phyloP scores from a whole-genome alignment of 2,113 vertebrate genomes.

The Crotalus helleri region DNA sequence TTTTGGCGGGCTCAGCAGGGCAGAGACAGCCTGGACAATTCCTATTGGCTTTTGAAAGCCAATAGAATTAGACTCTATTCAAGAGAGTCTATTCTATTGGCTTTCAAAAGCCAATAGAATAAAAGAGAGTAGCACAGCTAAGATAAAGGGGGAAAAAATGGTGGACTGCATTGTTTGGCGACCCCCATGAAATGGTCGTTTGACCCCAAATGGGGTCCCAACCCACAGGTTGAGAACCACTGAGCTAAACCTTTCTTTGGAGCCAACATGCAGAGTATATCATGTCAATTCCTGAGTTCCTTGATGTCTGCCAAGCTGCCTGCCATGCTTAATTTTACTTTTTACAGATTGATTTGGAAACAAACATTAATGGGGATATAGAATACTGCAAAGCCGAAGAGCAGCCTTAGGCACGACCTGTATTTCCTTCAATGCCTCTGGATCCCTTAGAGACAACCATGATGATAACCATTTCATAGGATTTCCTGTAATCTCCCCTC shows the following conservation, averaged over 20 bases:
- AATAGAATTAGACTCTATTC: too few species aligned
- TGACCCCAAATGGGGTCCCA: too few species aligned
- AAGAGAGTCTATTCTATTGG: too few species aligned
- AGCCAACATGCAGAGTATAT: not conserved
- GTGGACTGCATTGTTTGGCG: too few species aligned
- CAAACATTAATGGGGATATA: not conserved
- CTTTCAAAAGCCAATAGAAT: too few species aligned
- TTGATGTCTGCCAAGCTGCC: not conserved
- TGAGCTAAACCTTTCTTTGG: not conserved
- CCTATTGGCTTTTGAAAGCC: too few species aligned
- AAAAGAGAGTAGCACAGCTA: too few species aligned
- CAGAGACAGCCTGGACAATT: too few species aligned
- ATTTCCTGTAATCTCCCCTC: not conserved
- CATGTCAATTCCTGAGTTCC: not conserved
- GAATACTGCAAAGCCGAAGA: not conserved
- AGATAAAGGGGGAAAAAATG: too few species aligned
- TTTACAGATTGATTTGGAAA: not conserved
- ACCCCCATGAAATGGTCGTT: too few species aligned
- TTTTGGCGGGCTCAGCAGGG: too few species aligned
- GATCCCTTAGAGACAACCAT: not conserved
- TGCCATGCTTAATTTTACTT: not conserved
- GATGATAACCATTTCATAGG: not conserved
- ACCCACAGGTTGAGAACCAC: too few species aligned
- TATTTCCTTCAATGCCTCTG: not conserved
- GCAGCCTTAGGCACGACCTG: not conserved